These are phyloP conservation scores for Cantharis lateralis DNA, from an alignment of 2,888 invertebrate species.

Conservation along the genomic window DNA sequence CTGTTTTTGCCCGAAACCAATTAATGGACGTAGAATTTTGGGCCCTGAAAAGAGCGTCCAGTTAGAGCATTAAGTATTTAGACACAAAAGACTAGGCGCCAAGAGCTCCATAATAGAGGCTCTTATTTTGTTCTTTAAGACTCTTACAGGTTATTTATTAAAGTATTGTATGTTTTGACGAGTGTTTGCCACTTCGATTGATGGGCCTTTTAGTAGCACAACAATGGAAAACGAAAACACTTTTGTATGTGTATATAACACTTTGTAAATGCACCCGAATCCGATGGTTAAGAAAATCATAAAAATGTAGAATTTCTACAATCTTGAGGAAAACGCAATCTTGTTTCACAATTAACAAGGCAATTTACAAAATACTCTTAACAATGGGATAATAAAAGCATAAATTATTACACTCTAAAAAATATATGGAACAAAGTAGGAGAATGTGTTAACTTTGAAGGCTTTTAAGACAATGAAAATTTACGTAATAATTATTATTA, in stretches of 20 bases:
- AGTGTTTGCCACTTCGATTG: constrained; percentile 7
- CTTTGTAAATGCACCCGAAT: neutral
- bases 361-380: constrained; percentile 26
- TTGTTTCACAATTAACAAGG: constrained; percentile 26
- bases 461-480: constrained; percentile 23
- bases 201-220: neutral
- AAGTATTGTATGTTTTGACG: constrained; percentile 13
- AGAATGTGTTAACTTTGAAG: constrained; percentile 28
- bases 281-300: neutral
- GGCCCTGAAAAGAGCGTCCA: neutral
- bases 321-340: constrained; percentile 25
- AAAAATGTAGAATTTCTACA: neutral
- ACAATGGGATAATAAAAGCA: constrained; percentile 30
- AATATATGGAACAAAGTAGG: constrained; percentile 28
- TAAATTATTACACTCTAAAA: constrained; percentile 32
- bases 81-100: constrained; percentile 24
- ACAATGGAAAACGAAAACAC: constrained; percentile 9
- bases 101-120: constrained; percentile 15
- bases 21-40: neutral
- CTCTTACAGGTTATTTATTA: constrained; percentile 12
- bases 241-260: neutral
- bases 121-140: constrained; percentile 17
- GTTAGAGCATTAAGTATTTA: neutral
- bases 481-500: constrained; percentile 19
- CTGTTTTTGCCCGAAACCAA: neutral